Base-by-base conservation (phyloP, 2,888 invertebrate species). In the Ceraclea dissimilis region DNA sequence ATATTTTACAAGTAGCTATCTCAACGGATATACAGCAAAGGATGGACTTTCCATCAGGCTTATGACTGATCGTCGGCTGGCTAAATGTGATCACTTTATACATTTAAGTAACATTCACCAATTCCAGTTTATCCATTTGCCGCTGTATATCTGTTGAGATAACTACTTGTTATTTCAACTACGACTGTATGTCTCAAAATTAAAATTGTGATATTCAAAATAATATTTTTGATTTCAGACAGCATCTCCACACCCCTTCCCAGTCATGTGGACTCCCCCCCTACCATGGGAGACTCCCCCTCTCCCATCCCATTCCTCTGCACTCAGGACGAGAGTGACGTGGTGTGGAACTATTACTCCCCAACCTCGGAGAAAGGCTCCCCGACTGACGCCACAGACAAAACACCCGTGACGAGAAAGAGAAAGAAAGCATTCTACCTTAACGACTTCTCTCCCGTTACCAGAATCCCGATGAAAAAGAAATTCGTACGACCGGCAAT, bases 301-400 rank as follows among this genome's bases (percentile, higher is more conserved):
- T 57, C 57, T 20, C 78, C 78, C 2, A 75, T 78, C 0, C 76
- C 75, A 8, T 77, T 78, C 65, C 60, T 75, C 10, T 77, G 76
- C 61, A 77, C 77, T 1, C 78, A 78, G 67, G 77, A 78, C 68
- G 73, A 74, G 66, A 74, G 73, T 16, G 76, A 77, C 64, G 77
- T 78, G 16, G 70, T 78, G 11, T 78, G 77, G 77, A 77, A 77
- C 63, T 76, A 73, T 59, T 76, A 77, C 64, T 75, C 77, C 0
- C 76, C 77, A n/a, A 75, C 74, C 63, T 69, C 76, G 10, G 71
- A 69, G 16, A 65, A 71, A 21, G 47, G 16, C 21, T 51, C 51
- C 11, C 31, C 63, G 65, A 26, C 62, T 66, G 1, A 67, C 65
- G n/a, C n/a, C n/a, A 69, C 44, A 65, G 67, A 0, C 58, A 65